These are phyloP conservation scores for Pygoscelis antarcticus DNA, from an alignment of 2,113 vertebrate species.

Conservation along the genomic window DNA sequence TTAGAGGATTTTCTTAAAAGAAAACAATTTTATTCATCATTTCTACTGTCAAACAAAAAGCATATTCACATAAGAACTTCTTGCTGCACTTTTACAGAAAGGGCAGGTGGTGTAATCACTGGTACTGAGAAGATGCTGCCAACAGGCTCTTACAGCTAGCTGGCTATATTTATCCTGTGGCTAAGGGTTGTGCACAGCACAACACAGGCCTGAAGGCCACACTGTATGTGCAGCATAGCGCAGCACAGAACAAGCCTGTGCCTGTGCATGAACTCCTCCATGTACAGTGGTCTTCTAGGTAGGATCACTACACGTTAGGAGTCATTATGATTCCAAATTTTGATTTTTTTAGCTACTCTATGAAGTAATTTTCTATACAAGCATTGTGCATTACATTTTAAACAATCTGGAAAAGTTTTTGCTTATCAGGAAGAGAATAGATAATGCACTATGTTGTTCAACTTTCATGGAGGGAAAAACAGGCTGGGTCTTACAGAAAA, in stretches of 20 bases:
- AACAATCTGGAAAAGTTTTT: background rate
- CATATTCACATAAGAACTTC: background rate
- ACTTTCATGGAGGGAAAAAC: background rate
- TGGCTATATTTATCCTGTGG: background rate
- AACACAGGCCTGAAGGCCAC: background rate
- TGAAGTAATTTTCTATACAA: background rate
- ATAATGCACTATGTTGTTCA: background rate
- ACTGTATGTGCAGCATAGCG: background rate
- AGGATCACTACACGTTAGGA: background rate
- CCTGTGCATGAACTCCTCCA: background rate
- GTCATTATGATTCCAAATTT: background rate
- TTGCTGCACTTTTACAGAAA: background rate
- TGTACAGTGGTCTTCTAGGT: background rate
- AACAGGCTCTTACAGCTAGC: background rate
- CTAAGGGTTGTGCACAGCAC: background rate
- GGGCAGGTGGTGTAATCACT: background rate
- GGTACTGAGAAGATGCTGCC: background rate
- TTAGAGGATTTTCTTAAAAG: background rate
- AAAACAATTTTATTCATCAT: background rate
- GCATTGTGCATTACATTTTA: background rate
- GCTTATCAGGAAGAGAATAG: background rate
- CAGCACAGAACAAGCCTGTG: background rate
- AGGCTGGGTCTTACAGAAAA: background rate
- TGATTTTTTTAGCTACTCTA: background rate
- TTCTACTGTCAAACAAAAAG: background rate